Evolutionary conservation across 2,888 invertebrate genomes (phyloP).

Genomic region (Mystacides longicornis): DNA sequence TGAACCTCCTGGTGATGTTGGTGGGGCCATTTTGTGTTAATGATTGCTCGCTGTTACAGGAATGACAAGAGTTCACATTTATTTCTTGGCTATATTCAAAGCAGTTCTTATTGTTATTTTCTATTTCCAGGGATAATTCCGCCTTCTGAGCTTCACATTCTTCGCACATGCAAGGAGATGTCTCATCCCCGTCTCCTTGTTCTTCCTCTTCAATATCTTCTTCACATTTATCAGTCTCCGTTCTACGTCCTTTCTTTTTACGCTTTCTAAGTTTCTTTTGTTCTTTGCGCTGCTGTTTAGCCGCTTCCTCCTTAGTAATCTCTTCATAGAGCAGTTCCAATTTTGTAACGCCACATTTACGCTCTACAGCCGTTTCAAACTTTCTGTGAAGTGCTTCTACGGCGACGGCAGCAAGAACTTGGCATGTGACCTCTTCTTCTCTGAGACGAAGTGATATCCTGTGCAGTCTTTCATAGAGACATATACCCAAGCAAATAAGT

Average conservation of each 20-base stretch:
- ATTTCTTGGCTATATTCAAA: slow-evolving; percentile 35
- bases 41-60: slow-evolving; percentile 46
- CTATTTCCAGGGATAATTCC: slow-evolving; percentile 32
- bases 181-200: slow-evolving; percentile 13
- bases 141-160: slow-evolving; percentile 38
- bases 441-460: slow-evolving; percentile 78
- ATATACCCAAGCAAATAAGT: slow-evolving; percentile 87
- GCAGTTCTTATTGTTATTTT: slow-evolving; percentile 38
- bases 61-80: slow-evolving; percentile 37
- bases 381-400: slow-evolving; percentile 82
- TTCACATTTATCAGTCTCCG: slow-evolving; percentile 33
- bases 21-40: slow-evolving; percentile 33
- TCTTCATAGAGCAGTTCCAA: slow-evolving; percentile 83
- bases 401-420: slow-evolving; percentile 81
- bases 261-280: slow-evolving; percentile 73
- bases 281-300: slow-evolving; percentile 77
- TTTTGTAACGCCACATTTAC: slow-evolving; percentile 81
- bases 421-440: slow-evolving; percentile 91
- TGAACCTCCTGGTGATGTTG: slow-evolving; percentile 33
- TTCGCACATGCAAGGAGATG: slow-evolving; percentile 39
- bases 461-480: slow-evolving; percentile 84
- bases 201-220: slow-evolving; percentile 30
- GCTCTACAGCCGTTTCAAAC: slow-evolving; percentile 85
- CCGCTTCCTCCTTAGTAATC: slow-evolving; percentile 77
- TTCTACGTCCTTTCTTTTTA: slow-evolving; percentile 64